Conservation (phyloP, 2,797 vertebrate genomes). For the Phalanger gymnotis region DNA sequence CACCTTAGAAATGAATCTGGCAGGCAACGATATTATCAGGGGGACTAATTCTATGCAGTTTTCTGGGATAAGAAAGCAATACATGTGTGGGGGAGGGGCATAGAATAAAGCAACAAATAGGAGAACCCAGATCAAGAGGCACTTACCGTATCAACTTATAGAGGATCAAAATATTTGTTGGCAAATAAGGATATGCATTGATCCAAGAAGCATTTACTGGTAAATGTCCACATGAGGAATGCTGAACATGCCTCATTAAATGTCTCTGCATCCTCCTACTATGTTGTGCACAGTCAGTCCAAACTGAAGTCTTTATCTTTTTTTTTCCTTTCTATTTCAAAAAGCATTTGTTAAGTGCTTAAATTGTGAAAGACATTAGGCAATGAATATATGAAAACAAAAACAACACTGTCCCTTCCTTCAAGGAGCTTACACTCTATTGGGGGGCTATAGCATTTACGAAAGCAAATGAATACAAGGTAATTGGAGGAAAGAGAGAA, state of each 20-base stretch:
- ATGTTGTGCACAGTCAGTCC: neutral
- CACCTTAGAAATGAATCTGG: neutral
- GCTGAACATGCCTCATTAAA: neutral
- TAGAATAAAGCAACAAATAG: neutral
- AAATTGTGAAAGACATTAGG: neutral
- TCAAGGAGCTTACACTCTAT: neutral
- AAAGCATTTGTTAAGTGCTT: neutral
- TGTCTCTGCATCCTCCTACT: neutral
- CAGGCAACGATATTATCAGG: neutral
- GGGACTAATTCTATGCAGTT: neutral
- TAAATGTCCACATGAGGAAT: neutral
- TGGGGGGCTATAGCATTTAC: neutral
- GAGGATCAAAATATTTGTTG: constrained; percentile 17
- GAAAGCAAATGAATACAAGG: neutral
- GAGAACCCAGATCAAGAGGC: neutral
- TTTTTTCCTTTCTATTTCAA: neutral
- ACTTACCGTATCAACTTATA: neutral
- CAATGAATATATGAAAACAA: neutral
- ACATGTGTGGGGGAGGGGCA: neutral
- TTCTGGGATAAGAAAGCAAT: neutral
- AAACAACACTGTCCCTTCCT: neutral
- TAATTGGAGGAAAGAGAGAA: neutral
- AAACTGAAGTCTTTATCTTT: neutral
- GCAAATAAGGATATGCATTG: neutral
- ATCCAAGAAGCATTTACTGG: neutral